These are phyloP conservation scores for Suncus etruscus DNA, from an alignment of 2,113 vertebrate species.

Conservation along the genomic window DNA sequence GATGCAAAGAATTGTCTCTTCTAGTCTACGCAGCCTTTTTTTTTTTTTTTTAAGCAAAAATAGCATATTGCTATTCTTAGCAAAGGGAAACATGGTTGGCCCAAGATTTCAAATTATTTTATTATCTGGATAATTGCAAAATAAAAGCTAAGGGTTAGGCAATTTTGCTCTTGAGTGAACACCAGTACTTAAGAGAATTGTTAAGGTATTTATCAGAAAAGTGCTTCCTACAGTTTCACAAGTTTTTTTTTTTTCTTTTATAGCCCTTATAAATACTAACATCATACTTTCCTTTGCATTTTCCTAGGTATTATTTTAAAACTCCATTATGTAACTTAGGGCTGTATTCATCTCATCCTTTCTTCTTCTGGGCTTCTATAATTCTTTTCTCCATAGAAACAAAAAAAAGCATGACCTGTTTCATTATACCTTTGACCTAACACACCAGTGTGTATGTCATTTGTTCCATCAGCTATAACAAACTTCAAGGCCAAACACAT, in stretches of 20 bases:
- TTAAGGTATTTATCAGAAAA: slow-evolving; percentile 18
- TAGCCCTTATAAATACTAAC: slow-evolving; percentile 42
- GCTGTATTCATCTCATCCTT: not conserved
- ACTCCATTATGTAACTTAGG: not conserved
- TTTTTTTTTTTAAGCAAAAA: not conserved
- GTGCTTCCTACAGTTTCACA: not conserved
- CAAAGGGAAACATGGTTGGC: not conserved
- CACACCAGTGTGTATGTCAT: not conserved
- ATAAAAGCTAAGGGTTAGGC: not conserved
- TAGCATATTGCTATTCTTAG: not conserved
- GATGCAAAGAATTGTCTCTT: not conserved
- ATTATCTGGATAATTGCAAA: not conserved
- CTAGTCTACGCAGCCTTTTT: not conserved
- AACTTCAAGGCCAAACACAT: not conserved
- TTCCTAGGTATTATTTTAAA: not conserved
- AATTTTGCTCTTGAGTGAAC: not conserved
- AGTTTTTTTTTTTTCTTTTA: not conserved
- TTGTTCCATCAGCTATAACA: not conserved
- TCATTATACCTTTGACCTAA: not conserved
- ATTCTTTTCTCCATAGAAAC: not conserved
- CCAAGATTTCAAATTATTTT: slow-evolving; percentile 22
- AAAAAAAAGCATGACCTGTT: not conserved
- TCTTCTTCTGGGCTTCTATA: not conserved
- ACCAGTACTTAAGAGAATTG: not conserved
- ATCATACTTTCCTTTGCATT: slow-evolving; percentile 22